Conservation (phyloP, 1,140 invertebrate species). For the Octopus sinensis region DNA sequence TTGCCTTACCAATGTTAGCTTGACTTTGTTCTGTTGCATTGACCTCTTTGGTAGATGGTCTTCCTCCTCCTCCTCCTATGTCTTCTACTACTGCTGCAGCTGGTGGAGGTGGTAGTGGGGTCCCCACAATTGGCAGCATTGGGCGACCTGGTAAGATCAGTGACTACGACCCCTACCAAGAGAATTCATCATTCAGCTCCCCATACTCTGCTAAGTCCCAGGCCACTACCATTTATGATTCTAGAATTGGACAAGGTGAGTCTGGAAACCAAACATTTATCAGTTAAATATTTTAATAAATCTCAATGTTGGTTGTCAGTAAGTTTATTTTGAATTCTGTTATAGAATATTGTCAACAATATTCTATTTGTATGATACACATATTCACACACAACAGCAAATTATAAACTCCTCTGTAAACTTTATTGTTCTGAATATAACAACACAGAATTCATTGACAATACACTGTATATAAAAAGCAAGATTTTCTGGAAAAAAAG, state of each 20-base stretch:
- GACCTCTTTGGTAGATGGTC: conserved; percentile 10
- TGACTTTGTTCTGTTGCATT: conserved; percentile 10
- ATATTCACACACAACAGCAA: no score
- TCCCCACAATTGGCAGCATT: background rate
- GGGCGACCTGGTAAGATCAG: conserved; percentile 36
- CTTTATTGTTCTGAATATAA: no score
- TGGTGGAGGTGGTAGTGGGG: background rate
- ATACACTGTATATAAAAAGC: no score
- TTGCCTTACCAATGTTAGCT: conserved; percentile 5
- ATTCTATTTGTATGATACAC: no score
- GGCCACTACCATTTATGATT: conserved; percentile 20
- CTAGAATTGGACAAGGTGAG: conserved; percentile 20
- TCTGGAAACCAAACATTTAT: background rate
- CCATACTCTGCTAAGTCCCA: conserved; percentile 23
- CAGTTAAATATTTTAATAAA: no score
- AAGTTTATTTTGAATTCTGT: no score
- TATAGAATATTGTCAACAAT: no score
- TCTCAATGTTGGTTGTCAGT: no score
- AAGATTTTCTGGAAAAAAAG: no score
- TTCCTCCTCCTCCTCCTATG: conserved; percentile 8
- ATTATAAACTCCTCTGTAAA: no score
- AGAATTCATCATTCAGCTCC: conserved; percentile 14
- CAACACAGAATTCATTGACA: no score
- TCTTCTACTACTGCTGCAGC: background rate
- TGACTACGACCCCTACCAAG: conserved; percentile 27